phyloP scores from a whole-genome alignment of 2,888 invertebrate species.

The Eristalis tenax region DNA sequence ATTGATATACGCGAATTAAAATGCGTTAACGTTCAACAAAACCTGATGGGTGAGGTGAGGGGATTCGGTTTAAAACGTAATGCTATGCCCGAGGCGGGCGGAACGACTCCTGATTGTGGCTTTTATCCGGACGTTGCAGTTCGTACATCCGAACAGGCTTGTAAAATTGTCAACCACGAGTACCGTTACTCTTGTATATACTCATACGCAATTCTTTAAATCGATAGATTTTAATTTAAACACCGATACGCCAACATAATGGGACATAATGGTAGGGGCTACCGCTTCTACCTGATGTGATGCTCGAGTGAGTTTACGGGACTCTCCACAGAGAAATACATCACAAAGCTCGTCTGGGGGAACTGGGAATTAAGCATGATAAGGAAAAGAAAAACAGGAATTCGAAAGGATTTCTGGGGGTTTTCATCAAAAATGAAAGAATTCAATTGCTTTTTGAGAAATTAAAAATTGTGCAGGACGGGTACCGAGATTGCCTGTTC shows the following conservation, averaged over 20 bases:
- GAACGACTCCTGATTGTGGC: background rate
- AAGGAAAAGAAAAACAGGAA: background rate
- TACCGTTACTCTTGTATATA: background rate
- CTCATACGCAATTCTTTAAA: background rate
- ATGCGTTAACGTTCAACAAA: conserved; percentile 11
- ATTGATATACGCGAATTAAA: conserved; percentile 41
- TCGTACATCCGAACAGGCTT: background rate
- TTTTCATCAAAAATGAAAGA: background rate
- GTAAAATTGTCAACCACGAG: background rate
- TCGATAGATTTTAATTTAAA: background rate
- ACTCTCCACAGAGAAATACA: background rate
- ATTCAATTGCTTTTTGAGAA: background rate
- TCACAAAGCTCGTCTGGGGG: background rate
- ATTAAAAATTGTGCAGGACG: background rate
- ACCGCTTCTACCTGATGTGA: background rate
- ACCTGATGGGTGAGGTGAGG: background rate
- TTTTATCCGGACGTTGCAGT: background rate
- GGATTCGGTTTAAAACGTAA: background rate
- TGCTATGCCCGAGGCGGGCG: background rate
- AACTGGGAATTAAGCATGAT: background rate
- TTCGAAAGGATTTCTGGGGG: background rate
- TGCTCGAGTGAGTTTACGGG: background rate
- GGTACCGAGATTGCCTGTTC: background rate
- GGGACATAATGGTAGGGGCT: background rate
- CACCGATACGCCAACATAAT: background rate